Percentiles rank a stretch among this genome's conserved stretches.
phyloP scores from a whole-genome alignment of 2,113 vertebrate species.

The Ochotona curzoniae region DNA sequence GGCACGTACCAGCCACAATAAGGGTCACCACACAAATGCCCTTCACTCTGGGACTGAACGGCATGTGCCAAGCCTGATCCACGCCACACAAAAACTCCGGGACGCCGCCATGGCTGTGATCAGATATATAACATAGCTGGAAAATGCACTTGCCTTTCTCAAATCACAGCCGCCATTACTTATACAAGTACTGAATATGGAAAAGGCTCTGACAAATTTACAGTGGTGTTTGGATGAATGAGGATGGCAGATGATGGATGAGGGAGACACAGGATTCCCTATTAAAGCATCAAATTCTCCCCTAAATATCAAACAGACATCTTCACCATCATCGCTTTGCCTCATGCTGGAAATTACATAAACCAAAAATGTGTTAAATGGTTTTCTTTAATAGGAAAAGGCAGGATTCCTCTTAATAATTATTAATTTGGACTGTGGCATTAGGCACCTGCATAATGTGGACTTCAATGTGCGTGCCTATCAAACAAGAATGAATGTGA shows the following conservation, averaged over 20 bases:
- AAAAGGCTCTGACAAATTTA: slow-evolving; percentile 89
- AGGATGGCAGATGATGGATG: slow-evolving; percentile 87
- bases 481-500: slow-evolving; percentile 59
- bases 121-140: slow-evolving; percentile 68
- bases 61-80: background rate
- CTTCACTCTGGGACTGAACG: slow-evolving; percentile 65
- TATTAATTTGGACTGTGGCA: slow-evolving; percentile 65
- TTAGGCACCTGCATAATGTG: slow-evolving; percentile 60
- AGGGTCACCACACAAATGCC: slow-evolving; percentile 67
- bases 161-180: slow-evolving; percentile 83
- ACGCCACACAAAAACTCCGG: slow-evolving; percentile 73
- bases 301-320: slow-evolving; percentile 84
- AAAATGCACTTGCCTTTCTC: slow-evolving; percentile 74
- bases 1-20: slow-evolving; percentile 75
- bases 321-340: slow-evolving; percentile 58
- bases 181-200: slow-evolving; percentile 87
- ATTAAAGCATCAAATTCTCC: slow-evolving; percentile 87
- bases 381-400: slow-evolving; percentile 69
- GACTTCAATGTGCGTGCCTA: slow-evolving; percentile 59
- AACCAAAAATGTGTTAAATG: slow-evolving; percentile 59
- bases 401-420: slow-evolving; percentile 54
- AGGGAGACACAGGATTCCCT: slow-evolving; percentile 87
- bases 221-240: slow-evolving; percentile 86
- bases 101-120: slow-evolving; percentile 60
- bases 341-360: slow-evolving; percentile 71